Evolutionary conservation across 1,140 invertebrate genomes (phyloP).

Genomic region (Eumaeus atala): DNA sequence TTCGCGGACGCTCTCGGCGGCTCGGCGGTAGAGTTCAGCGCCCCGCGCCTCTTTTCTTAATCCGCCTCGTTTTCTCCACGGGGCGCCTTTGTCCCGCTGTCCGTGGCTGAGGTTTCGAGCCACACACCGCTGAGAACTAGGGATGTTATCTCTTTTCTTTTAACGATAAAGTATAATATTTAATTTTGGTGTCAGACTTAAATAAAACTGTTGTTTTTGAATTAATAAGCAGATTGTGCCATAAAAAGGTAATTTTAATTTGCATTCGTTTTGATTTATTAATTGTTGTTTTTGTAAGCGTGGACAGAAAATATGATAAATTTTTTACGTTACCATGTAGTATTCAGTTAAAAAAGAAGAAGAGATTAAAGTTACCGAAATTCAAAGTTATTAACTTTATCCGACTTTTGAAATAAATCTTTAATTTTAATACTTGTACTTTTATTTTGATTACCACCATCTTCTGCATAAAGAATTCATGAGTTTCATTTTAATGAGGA

Average conservation of each 20-base stretch:
- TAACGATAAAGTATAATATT: not conserved
- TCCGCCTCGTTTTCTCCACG: slow-evolving; percentile 30
- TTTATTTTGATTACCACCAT: too few species aligned
- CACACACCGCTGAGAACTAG: slow-evolving; percentile 41
- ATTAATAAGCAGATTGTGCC: too few species aligned
- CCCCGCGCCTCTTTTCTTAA: slow-evolving; percentile 9
- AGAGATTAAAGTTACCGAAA: slow-evolving; percentile 22
- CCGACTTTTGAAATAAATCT: too few species aligned
- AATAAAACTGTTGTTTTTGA: too few species aligned
- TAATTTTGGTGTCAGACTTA: too few species aligned
- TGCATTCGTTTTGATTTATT: too few species aligned
- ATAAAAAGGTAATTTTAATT: too few species aligned
- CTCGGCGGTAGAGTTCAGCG: slow-evolving; percentile 4
- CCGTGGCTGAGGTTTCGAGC: slow-evolving; percentile 31
- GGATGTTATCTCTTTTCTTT: slow-evolving; percentile 6
- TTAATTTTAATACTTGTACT: too few species aligned
- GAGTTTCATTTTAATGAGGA: too few species aligned
- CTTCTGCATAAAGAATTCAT: too few species aligned
- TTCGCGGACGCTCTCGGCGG: slow-evolving; percentile 16
- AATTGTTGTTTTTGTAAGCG: too few species aligned
- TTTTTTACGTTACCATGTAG: not conserved
- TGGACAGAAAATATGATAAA: not conserved
- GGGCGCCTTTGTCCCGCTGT: slow-evolving; percentile 54
- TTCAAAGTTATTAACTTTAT: slow-evolving; percentile 6
- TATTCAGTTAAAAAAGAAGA: not conserved